These are phyloP conservation scores for Podiceps cristatus DNA, from an alignment of 2,113 vertebrate species.

Conservation along the genomic window DNA sequence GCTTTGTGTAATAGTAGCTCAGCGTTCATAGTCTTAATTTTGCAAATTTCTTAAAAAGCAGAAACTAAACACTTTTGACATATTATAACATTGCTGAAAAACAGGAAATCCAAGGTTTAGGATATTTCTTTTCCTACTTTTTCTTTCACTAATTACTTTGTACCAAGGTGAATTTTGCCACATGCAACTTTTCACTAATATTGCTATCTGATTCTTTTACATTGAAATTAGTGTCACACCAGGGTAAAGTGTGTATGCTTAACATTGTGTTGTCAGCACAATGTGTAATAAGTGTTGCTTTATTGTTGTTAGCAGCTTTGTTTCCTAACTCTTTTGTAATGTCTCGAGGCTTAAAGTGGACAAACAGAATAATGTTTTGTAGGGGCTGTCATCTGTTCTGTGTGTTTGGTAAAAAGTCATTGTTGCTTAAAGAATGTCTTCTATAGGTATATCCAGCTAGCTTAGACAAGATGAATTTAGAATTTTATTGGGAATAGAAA, in stretches of 20 bases:
- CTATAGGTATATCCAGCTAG: not conserved
- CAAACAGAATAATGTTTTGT: not conserved
- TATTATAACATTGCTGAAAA: not conserved
- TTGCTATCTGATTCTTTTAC: not conserved
- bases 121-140: not conserved
- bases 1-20: not conserved
- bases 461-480: not conserved
- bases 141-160: not conserved
- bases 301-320: not conserved
- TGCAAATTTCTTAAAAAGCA: not conserved
- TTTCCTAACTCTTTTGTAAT: not conserved
- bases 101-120: not conserved
- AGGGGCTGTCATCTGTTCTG: not conserved
- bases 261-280: not conserved
- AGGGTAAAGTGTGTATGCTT: not conserved
- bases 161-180: not conserved
- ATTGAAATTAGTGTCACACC: not conserved
- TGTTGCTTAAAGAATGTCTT: not conserved
- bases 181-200: not conserved
- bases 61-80: not conserved
- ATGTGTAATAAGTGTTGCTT: not conserved
- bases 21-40: not conserved
- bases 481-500: not conserved
- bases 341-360: not conserved
- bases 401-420: not conserved